Evolutionary conservation across 2,113 vertebrate genomes (phyloP).

Genomic region (Neomonachus schauinslandi): DNA sequence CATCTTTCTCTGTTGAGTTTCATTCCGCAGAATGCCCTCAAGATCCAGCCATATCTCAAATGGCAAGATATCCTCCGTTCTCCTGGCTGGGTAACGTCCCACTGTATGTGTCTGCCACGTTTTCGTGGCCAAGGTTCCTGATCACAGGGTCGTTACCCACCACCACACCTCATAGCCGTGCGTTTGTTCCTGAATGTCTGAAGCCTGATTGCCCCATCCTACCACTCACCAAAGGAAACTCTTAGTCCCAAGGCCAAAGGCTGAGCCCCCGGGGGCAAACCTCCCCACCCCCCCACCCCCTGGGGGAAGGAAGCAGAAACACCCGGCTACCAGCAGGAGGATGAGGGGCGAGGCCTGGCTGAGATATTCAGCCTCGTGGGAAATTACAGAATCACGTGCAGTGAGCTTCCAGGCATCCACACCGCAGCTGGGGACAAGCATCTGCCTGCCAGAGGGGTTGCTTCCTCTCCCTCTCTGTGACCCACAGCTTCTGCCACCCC

Average conservation of each 20-base stretch:
- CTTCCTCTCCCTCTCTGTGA: neutral
- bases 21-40: neutral
- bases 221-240: fast-evolving
- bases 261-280: neutral
- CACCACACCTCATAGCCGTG: fast-evolving
- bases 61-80: neutral
- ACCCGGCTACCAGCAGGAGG: fast-evolving
- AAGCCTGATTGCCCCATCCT: too few relatives aligned
- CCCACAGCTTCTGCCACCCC: neutral
- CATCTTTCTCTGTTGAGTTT: neutral
- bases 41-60: too few relatives aligned
- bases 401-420: neutral
- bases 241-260: neutral
- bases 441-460: too few relatives aligned
- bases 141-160: too few relatives aligned
- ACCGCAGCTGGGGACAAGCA: too few relatives aligned
- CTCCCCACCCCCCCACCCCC: too few relatives aligned
- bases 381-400: neutral
- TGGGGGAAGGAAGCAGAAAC: neutral
- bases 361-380: neutral
- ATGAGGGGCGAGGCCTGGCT: too few relatives aligned
- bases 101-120: neutral
- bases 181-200: fast-evolving
- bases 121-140: neutral
- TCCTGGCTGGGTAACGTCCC: neutral